These are phyloP conservation scores for Chirona hameri DNA, from an alignment of 2,888 invertebrate genomes.

Conservation along the genomic window DNA sequence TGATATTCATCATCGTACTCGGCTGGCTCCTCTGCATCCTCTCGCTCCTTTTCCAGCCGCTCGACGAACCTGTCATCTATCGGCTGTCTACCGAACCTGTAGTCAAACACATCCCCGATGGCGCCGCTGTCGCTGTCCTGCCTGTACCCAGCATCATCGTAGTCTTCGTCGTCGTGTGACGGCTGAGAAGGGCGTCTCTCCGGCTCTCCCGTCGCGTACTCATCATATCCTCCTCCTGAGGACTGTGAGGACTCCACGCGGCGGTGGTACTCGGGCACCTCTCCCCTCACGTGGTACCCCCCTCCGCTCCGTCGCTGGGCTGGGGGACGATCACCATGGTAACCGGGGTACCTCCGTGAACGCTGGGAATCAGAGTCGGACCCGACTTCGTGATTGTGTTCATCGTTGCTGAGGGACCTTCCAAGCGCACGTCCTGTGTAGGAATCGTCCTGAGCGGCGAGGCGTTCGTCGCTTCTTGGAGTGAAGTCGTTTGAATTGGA, in stretches of 20 bases:
- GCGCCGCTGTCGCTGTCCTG: neutral
- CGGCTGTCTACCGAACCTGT: neutral
- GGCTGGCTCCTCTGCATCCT: neutral
- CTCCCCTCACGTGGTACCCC: neutral
- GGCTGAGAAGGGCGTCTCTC: too few species aligned
- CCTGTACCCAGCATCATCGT: neutral
- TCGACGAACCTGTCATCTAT: slow-evolving; percentile 1
- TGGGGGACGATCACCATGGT: neutral
- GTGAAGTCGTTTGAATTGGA: neutral
- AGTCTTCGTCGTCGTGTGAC: neutral
- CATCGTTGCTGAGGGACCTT: neutral
- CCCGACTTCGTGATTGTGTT: neutral
- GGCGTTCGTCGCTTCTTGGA: neutral
- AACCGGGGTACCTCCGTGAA: neutral
- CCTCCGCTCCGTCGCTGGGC: neutral
- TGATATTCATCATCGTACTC: neutral
- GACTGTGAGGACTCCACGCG: neutral
- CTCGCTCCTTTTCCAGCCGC: neutral
- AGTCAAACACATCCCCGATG: neutral
- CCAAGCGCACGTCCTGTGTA: neutral
- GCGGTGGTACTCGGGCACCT: neutral
- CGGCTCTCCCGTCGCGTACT: neutral
- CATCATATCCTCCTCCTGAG: neutral
- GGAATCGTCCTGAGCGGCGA: neutral
- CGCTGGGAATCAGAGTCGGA: too few species aligned